Evolutionary conservation across 2,113 vertebrate species (phyloP).

Genomic region (Gadus chalcogrammus): DNA sequence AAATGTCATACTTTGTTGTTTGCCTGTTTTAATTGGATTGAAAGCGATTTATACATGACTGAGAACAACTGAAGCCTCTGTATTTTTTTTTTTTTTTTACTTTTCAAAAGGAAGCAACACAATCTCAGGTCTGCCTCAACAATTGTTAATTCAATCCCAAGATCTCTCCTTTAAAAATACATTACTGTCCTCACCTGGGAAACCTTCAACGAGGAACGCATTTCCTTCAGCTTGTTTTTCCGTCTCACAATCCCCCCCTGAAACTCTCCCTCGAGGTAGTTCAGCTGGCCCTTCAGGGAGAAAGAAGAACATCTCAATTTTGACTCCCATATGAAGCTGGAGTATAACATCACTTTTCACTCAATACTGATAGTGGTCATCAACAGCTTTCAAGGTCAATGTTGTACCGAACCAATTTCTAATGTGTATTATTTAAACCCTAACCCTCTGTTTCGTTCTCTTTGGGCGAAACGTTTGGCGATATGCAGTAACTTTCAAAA

Average conservation of each 20-base stretch:
- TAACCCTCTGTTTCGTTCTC: not conserved
- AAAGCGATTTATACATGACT: too few relatives aligned
- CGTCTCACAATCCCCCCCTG: slow-evolving; percentile 22
- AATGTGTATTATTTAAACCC: not conserved
- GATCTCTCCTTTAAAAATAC: not conserved
- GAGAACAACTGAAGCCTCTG: too few relatives aligned
- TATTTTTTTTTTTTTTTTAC: too few relatives aligned
- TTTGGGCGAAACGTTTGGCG: not conserved
- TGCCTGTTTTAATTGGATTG: too few relatives aligned
- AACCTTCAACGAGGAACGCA: not conserved
- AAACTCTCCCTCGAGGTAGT: slow-evolving; percentile 3
- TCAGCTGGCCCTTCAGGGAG: slow-evolving; percentile 36
- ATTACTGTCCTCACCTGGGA: slow-evolving; percentile 39
- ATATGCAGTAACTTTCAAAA: not conserved
- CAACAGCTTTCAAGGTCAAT: not conserved
- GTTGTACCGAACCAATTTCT: not conserved
- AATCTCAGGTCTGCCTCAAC: not conserved
- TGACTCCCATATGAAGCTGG: too few relatives aligned
- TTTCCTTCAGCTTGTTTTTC: slow-evolving; percentile 27
- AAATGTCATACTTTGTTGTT: too few relatives aligned
- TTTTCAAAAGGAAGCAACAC: not conserved
- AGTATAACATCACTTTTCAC: not conserved
- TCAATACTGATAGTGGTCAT: not conserved
- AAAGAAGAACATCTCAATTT: not conserved
- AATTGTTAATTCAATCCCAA: not conserved